Evolutionary conservation across 2,797 vertebrate genomes (phyloP).

Genomic region (Aldrovandia affinis): DNA sequence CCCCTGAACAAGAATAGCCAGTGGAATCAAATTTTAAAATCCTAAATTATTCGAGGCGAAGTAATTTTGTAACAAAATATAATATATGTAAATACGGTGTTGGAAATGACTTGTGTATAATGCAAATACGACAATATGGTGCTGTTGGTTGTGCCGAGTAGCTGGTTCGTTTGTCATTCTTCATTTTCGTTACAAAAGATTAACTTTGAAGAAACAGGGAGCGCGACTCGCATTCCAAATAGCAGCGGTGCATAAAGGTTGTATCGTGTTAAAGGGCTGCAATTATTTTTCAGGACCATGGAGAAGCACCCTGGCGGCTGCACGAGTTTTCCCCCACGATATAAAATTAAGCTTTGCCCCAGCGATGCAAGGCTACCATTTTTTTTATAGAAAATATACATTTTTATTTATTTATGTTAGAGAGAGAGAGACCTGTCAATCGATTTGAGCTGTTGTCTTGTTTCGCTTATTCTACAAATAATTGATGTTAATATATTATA

Average conservation of each 20-base stretch:
- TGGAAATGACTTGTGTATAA: neutral
- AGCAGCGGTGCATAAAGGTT: slow-evolving; percentile 24
- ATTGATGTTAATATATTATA: neutral
- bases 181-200: slow-evolving; percentile 36
- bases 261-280: slow-evolving; percentile 24
- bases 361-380: neutral
- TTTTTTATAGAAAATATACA: neutral
- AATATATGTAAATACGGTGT: neutral
- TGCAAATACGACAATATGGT: neutral
- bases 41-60: neutral
- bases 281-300: slow-evolving; percentile 33
- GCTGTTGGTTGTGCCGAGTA: neutral
- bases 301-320: slow-evolving; percentile 7
- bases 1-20: neutral
- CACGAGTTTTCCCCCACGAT: neutral
- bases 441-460: neutral
- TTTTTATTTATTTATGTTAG: neutral
- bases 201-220: slow-evolving; percentile 32
- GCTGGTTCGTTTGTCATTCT: neutral
- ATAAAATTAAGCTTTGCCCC: neutral
- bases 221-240: slow-evolving; percentile 31
- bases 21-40: neutral
- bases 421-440: neutral
- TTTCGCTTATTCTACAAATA: neutral
- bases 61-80: neutral